phyloP scores from a whole-genome alignment of 2,888 invertebrate genomes.

The Rotaria socialis region DNA sequence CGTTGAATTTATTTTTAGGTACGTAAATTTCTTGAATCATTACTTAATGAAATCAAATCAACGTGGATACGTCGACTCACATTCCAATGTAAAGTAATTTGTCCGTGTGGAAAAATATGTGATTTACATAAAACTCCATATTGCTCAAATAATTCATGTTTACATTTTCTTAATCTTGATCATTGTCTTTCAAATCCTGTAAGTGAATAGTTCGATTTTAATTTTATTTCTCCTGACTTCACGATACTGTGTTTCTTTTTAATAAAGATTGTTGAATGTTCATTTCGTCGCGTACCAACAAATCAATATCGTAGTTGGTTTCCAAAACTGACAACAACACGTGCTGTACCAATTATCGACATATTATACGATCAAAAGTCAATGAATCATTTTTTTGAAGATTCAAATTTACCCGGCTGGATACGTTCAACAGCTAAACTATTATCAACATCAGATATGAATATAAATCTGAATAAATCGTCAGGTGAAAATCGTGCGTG shows the following conservation, averaged over 20 bases:
- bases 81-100: slow-evolving; percentile 55
- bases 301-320: slow-evolving; percentile 56
- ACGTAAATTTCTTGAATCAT: slow-evolving; percentile 59
- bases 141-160: slow-evolving; percentile 55
- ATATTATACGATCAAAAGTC: slow-evolving; percentile 39
- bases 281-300: slow-evolving; percentile 59
- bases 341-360: slow-evolving; percentile 49
- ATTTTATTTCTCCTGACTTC: background rate
- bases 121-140: slow-evolving; percentile 52
- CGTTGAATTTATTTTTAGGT: slow-evolving; percentile 50
- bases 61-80: slow-evolving; percentile 59
- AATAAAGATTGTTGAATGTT: slow-evolving; percentile 59
- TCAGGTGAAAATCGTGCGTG: slow-evolving; percentile 24
- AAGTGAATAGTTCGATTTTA: slow-evolving; percentile 28
- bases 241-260: slow-evolving; percentile 40
- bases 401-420: slow-evolving; percentile 55
- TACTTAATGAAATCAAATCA: slow-evolving; percentile 56
- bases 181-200: slow-evolving; percentile 61
- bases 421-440: slow-evolving; percentile 59
- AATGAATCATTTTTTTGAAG: slow-evolving; percentile 46
- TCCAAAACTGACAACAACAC: slow-evolving; percentile 53
- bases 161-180: slow-evolving; percentile 60
- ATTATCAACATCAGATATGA: slow-evolving; percentile 48
- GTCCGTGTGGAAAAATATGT: slow-evolving; percentile 58
- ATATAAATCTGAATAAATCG: background rate